Evolutionary conservation across 2,797 vertebrate genomes (phyloP).

Genomic region (Myotis vivesi): DNA sequence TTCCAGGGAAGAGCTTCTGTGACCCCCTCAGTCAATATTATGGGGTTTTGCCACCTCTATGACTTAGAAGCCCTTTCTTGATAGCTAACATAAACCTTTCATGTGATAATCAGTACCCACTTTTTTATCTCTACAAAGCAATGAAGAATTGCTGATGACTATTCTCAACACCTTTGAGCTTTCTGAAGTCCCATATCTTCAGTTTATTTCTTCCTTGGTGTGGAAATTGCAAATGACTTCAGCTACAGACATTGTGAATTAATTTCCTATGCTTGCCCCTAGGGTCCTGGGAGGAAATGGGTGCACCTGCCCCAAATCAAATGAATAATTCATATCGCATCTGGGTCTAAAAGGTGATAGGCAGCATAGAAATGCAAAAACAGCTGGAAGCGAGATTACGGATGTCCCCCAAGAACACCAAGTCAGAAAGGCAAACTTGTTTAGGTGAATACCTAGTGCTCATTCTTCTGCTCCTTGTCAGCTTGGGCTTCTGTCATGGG

Average conservation of each 20-base stretch:
- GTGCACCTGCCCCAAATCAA: conserved; percentile 75
- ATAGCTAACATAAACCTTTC: conserved; percentile 25
- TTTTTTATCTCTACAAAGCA: conserved; percentile 15
- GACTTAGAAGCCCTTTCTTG: neutral
- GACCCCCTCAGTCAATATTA: neutral
- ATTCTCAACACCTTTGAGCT: conserved; percentile 47
- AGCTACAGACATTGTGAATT: conserved; percentile 73
- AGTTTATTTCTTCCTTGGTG: conserved; percentile 62
- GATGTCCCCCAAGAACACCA: neutral
- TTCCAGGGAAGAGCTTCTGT: neutral
- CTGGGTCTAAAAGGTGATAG: conserved; percentile 70
- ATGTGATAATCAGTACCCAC: neutral
- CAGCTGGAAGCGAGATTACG: conserved; percentile 66
- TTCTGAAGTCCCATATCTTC: conserved; percentile 51
- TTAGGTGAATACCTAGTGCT: neutral
- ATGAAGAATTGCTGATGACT: conserved; percentile 44
- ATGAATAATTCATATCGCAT: conserved; percentile 73
- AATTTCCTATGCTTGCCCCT: conserved; percentile 75
- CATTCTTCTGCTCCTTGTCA: neutral
- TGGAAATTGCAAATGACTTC: conserved; percentile 74
- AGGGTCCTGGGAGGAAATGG: conserved; percentile 70
- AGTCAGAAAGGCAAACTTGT: conserved; percentile 21
- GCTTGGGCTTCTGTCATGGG: neutral
- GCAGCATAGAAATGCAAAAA: conserved; percentile 68
- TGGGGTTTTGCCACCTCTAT: neutral